Conservation (phyloP, 1,140 invertebrate genomes). For the Drosophila cardini region DNA sequence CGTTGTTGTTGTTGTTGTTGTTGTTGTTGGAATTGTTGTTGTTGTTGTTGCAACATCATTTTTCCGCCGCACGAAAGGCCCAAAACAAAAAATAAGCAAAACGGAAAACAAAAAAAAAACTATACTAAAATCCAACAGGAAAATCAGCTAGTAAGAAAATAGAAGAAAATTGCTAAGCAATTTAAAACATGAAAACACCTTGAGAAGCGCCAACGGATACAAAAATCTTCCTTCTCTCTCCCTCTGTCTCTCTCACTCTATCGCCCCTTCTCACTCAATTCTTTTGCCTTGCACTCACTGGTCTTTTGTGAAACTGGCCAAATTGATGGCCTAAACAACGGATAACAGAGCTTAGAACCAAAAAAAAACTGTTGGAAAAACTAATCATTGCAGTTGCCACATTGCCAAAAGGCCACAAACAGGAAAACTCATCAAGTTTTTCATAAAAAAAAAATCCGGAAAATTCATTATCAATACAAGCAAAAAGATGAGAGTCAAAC, state of each 20-base stretch:
- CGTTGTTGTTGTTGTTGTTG: neutral
- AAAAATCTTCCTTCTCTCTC: neutral
- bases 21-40: constrained; percentile 9
- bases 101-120: too few relatives aligned
- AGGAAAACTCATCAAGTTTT: neutral
- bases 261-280: neutral
- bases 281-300: neutral
- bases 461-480: neutral
- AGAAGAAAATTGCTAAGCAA: constrained; percentile 42
- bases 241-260: neutral
- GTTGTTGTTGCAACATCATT: constrained; percentile 29
- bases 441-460: neutral
- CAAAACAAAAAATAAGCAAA: neutral
- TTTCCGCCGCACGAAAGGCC: constrained; percentile 17
- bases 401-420: neutral
- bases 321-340: constrained; percentile 11
- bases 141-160: constrained; percentile 1
- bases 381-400: neutral
- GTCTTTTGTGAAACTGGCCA: neutral
- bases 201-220: constrained; percentile 30
- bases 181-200: constrained; percentile 24
- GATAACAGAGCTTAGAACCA: neutral
- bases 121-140: neutral
- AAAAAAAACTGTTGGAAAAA: neutral
- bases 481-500: neutral